A percentile compares a stretch with the other conserved stretches of the same genome.
phyloP scores from a whole-genome alignment of 2,888 invertebrate genomes.

The Lamellibrachia satsuma region DNA sequence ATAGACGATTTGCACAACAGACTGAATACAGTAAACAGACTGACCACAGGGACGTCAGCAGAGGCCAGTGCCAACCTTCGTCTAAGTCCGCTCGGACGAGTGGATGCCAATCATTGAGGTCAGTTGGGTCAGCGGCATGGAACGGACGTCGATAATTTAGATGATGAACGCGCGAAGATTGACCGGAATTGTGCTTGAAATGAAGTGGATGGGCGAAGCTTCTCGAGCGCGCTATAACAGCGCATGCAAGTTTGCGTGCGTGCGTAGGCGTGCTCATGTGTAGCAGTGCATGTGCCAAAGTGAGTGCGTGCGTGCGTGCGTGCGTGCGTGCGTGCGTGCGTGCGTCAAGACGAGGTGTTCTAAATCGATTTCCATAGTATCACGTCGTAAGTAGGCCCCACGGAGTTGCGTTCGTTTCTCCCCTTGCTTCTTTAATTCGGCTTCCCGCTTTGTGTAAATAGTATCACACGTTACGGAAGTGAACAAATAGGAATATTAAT shows the following conservation, averaged over 20 bases:
- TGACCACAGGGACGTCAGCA: not conserved
- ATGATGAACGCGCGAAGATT: not conserved
- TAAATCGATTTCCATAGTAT: not conserved
- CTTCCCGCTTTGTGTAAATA: not conserved
- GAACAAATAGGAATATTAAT: not conserved
- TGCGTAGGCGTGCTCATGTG: not conserved
- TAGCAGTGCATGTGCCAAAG: too few species aligned
- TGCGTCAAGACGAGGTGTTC: not conserved
- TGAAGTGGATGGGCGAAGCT: not conserved
- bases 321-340: not conserved
- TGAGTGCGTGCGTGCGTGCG: not conserved
- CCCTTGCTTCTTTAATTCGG: not conserved
- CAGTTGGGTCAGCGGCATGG: not conserved
- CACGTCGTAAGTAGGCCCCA: not conserved
- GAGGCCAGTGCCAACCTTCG: not conserved
- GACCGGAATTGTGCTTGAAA: conserved; percentile 6
- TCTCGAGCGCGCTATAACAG: not conserved
- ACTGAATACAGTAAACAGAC: not conserved
- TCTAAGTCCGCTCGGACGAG: not conserved
- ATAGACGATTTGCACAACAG: not conserved
- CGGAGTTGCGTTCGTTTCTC: not conserved
- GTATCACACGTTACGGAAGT: not conserved
- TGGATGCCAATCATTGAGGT: not conserved
- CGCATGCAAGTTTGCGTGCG: not conserved
- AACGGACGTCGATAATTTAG: not conserved